Percentiles rank a stretch among this genome's conserved stretches.
phyloP scores from a whole-genome alignment of 2,113 vertebrate genomes.

The Grammomys surdaster region DNA sequence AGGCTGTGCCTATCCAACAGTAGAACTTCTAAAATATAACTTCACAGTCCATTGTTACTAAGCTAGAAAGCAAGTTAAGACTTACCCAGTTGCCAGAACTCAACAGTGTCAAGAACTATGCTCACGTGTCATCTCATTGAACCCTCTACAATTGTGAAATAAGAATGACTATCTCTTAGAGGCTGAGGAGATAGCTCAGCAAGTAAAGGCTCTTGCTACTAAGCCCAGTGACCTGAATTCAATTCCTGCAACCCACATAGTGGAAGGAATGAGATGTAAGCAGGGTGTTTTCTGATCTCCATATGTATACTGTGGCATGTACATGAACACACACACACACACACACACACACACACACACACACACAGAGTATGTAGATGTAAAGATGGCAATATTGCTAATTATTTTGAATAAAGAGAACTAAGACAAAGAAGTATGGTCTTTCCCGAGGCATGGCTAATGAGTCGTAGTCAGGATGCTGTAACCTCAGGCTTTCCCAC shows the following conservation, averaged over 20 bases:
- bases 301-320: background rate
- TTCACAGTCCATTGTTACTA: background rate
- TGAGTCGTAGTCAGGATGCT: background rate
- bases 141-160: background rate
- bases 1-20: too few relatives aligned
- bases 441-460: background rate
- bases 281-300: background rate
- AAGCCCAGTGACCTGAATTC: too few relatives aligned
- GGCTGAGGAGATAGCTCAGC: too few relatives aligned
- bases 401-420: background rate
- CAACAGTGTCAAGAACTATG: background rate
- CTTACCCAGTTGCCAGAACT: background rate
- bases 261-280: background rate
- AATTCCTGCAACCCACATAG: background rate
- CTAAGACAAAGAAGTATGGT: background rate
- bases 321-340: background rate
- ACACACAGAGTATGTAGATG: background rate
- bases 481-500: too few relatives aligned
- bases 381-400: background rate
- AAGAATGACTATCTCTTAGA: background rate
- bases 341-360: background rate
- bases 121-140: background rate
- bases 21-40: background rate
- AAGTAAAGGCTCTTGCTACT: background rate
- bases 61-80: background rate